Percentiles rank a stretch among this genome's conserved stretches.
phyloP scores from a whole-genome alignment of 2,888 invertebrate species.

The Scaptomyza caliginosa region DNA sequence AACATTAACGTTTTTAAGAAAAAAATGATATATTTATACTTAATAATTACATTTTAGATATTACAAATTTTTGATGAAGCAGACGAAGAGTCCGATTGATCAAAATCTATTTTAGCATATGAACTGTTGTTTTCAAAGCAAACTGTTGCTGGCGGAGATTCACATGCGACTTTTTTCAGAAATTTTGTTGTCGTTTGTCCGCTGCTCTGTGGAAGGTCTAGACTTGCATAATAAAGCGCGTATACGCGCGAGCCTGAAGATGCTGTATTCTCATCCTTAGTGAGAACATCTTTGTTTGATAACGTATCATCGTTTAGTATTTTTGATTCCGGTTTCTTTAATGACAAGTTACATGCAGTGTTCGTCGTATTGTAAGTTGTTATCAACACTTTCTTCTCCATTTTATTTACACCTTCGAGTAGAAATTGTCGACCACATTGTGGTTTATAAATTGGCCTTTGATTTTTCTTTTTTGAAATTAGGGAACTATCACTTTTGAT shows the following conservation, averaged over 20 bases:
- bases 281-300: constrained; percentile 25
- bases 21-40: constrained; percentile 45
- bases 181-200: constrained; percentile 57
- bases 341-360: constrained; percentile 24
- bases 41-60: constrained; percentile 53
- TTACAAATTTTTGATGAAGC: constrained; percentile 74
- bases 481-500: constrained; percentile 81
- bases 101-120: constrained; percentile 93
- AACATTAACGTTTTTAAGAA: constrained; percentile 39
- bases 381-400: constrained; percentile 25
- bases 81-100: constrained; percentile 80
- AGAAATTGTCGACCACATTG: constrained; percentile 34
- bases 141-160: constrained; percentile 76
- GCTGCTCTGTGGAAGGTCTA: constrained; percentile 85
- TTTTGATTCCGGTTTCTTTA: constrained; percentile 23
- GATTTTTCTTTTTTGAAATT: constrained; percentile 55
- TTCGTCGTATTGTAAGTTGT: constrained; percentile 8
- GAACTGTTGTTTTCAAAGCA: constrained; percentile 83
- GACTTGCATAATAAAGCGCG: constrained; percentile 88
- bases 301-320: constrained; percentile 22
- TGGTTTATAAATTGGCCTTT: constrained; percentile 42
- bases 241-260: constrained; percentile 83
- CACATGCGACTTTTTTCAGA: constrained; percentile 58
- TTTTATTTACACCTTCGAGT: constrained; percentile 35
- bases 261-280: constrained; percentile 50